Evolutionary conservation across 2,797 vertebrate genomes (phyloP).

Genomic region (Rhinoraja longicauda): DNA sequence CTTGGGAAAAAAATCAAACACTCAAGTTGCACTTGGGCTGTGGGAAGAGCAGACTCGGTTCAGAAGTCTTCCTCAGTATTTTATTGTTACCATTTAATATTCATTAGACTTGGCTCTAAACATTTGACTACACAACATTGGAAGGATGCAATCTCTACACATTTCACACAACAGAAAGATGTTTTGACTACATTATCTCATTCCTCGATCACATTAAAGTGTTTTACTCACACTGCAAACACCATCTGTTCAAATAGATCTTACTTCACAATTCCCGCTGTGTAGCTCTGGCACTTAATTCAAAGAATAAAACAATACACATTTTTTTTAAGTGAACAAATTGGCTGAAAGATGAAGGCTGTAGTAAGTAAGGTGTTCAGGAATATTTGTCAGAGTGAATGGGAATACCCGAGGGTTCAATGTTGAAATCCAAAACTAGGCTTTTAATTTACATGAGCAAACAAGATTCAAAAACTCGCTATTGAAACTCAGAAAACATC

Average conservation of each 20-base stretch:
- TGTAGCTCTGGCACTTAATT: neutral
- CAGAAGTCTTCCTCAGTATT: neutral
- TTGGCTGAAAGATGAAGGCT: neutral
- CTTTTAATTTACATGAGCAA: neutral
- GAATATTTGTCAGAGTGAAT: neutral
- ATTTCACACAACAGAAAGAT: neutral
- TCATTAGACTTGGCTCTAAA: neutral
- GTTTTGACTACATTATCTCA: neutral
- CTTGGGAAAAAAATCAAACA: neutral
- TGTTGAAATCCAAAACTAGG: neutral
- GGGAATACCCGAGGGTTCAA: neutral
- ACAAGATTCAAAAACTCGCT: neutral
- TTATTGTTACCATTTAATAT: neutral
- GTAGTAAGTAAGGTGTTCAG: neutral
- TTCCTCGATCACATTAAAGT: neutral
- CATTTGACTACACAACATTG: neutral
- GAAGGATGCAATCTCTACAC: neutral
- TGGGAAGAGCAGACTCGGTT: neutral
- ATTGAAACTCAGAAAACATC: neutral
- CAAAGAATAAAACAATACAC: neutral
- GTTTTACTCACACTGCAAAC: neutral
- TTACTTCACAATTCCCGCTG: neutral
- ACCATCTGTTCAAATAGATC: neutral
- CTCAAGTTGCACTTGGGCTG: neutral
- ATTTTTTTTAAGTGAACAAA: neutral